Base-by-base conservation (phyloP, 2,888 invertebrate species). In the Lasioglossum vierecki region DNA sequence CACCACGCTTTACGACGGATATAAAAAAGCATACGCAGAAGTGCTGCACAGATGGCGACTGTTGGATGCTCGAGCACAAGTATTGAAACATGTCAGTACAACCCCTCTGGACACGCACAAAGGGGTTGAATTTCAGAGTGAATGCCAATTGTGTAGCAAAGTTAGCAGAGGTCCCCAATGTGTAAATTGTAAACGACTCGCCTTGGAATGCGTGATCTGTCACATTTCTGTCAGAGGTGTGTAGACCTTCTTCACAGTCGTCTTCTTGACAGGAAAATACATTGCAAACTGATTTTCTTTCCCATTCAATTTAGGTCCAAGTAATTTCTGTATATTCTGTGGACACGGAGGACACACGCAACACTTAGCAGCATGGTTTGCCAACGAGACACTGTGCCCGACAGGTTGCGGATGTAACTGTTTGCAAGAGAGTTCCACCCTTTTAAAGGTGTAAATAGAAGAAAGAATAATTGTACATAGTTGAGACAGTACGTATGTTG, bases 321-420 rank as follows among this genome's bases (percentile, higher is more conserved):
- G 98, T 77, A 98, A 97, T 94, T 98, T 98, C 91, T 99, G 99
- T 95, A 96, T 98, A 79, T 96, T 97, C 86, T 99, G 99, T 95
- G 98, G 98, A 0, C 99, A 99, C 95, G 99, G 99, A 3, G 99
- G 99, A 0, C 99, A 99, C 95, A 97, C 97, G 4, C 95, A 96
- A 75, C 99, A 99, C 95, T 96, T 99, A 95, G 96, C 97, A 91
- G 96, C 97, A 79, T 99, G 99, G 99, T 98, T 98, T 94, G 95
- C 96, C 57, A 96, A 96, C 79, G 97, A 98, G 94, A 96, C 96
- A 80, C 96, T 97, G 11, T 99, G 99, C 92, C 98, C 99, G 0
- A 97, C 98, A 2, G 99, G 99, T 46, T 99, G 99, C 95, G 99
- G 99, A 44, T 99, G 99, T 95, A 96, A 96, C 88, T 99, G 99